A percentile compares a stretch with the other conserved stretches of the same genome.
These are phyloP conservation scores for Tauraco erythrolophus DNA, from an alignment of 2,113 vertebrate species.

Conservation along the genomic window DNA sequence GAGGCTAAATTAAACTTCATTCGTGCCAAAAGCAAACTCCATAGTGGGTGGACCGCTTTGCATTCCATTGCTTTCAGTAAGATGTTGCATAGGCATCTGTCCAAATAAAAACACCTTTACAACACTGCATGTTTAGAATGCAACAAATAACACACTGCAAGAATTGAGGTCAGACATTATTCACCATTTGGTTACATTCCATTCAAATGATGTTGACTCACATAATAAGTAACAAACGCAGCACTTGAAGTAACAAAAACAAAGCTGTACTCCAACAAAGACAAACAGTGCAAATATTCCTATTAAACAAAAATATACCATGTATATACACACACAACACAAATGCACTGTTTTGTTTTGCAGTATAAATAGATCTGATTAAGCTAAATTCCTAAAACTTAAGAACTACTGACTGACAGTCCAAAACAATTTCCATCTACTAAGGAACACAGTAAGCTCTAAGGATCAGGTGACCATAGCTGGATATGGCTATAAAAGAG, in stretches of 20 bases:
- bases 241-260: slow-evolving; percentile 28
- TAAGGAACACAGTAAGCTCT: background rate
- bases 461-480: background rate
- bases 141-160: background rate
- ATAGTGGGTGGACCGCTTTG: rapidly evolving
- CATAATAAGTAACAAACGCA: slow-evolving; percentile 20
- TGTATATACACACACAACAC: slow-evolving; percentile 35
- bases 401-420: background rate
- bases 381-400: background rate
- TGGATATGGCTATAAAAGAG: background rate
- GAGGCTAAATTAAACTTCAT: background rate
- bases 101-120: slow-evolving; percentile 38
- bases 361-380: slow-evolving; percentile 47
- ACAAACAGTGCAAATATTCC: slow-evolving; percentile 46
- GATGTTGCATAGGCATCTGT: background rate
- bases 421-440: background rate
- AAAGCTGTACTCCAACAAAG: slow-evolving; percentile 4
- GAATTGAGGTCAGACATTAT: slow-evolving; percentile 28
- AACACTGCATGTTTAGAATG: background rate
- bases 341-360: slow-evolving; percentile 41
- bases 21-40: background rate
- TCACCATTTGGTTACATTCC: slow-evolving; percentile 38
- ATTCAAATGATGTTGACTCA: slow-evolving; percentile 36
- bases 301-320: slow-evolving; percentile 31
- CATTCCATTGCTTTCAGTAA: slow-evolving; percentile 7